Evolutionary conservation across 2,113 vertebrate species (phyloP), one percentile per base, ranked within the genome.

Genomic region (Campylorhamphus procurvoides): DNA sequence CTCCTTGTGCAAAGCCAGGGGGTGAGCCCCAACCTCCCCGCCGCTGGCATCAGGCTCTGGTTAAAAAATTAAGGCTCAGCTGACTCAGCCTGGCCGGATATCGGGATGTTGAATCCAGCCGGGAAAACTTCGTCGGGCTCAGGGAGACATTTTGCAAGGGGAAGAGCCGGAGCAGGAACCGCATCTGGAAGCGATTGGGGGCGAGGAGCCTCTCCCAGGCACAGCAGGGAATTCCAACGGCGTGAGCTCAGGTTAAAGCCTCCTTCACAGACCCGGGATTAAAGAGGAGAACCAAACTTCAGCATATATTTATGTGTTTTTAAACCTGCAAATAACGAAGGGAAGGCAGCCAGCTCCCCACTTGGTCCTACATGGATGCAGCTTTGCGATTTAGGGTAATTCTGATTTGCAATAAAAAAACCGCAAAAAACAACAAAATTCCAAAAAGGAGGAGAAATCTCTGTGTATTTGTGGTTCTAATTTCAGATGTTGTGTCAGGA

Each of bases 121-220:
- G 53, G 79, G 79, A 59, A 68, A 62, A 24, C 42, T 77, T 49
- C 0, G 18, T 19, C 6, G 2, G 42, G 77, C 62, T 28, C 39
- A 35, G 68, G 91, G 95, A 93, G 93, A 75, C 93, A 86, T 94
- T 91, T 84, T 92, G 96, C 58, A 42, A 89, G 52, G 87, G 63
- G 76, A 93, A 84, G 88, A 74, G 74, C 11, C 4, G 14, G 49
- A 75, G 44, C 55, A 5, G 62, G 84, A 90, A 72, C 75, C 5
- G 95, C 96, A 97, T 96, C 96, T 96, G 96, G 96, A 97, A 97
- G 93, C 24, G 81, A 96, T 96, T 66, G 90, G 52, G 84, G 87
- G 52, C 62, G 10, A 77, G 78, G 87, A 95, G 96, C 95, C 96
- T 94, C 95, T 96, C 95, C 96, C 95, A 84, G 87, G 91, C 83